Evolutionary conservation across 2,888 invertebrate genomes (phyloP).

Genomic region (Aromia moschata): DNA sequence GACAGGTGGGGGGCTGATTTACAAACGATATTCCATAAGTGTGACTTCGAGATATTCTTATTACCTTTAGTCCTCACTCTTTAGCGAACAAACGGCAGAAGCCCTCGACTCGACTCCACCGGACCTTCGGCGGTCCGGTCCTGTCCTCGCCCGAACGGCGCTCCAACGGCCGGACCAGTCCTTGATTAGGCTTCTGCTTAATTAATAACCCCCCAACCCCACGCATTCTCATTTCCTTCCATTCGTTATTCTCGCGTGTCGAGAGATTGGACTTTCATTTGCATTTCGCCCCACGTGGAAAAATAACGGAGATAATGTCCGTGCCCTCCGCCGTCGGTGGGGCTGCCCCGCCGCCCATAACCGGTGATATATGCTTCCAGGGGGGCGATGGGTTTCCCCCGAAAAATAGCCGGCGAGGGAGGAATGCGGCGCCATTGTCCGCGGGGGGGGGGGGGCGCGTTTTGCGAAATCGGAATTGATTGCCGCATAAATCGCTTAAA

Average conservation of each 20-base stretch:
- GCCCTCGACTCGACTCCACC: too few species aligned
- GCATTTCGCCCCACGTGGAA: constrained; percentile 48
- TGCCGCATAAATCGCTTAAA: background rate
- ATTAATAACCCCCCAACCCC: constrained; percentile 66
- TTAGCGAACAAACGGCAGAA: too few species aligned
- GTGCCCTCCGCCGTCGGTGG: constrained; percentile 17
- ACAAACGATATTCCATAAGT: too few species aligned
- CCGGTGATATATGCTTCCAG: constrained; percentile 16
- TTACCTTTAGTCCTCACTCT: too few species aligned
- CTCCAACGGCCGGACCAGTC: constrained; percentile 47
- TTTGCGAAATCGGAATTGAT: constrained; percentile 5
- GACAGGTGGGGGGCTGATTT: too few species aligned
- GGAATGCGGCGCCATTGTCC: background rate
- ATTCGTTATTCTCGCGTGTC: constrained; percentile 58
- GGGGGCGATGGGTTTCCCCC: constrained; percentile 18
- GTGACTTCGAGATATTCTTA: too few species aligned
- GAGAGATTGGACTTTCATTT: constrained; percentile 58
- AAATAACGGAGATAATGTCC: constrained; percentile 40
- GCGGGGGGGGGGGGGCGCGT: background rate
- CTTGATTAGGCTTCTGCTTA: constrained; percentile 69
- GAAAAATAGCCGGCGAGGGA: background rate
- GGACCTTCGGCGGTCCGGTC: too few species aligned
- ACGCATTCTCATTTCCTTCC: constrained; percentile 55
- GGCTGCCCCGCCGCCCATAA: background rate
- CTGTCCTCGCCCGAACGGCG: constrained; percentile 27